A percentile compares a stretch with the other conserved stretches of the same genome.
Evolutionary conservation across 53 echinoderm and acorn worm genomes (phyloP).

Genomic region (Astropecten irregularis): DNA sequence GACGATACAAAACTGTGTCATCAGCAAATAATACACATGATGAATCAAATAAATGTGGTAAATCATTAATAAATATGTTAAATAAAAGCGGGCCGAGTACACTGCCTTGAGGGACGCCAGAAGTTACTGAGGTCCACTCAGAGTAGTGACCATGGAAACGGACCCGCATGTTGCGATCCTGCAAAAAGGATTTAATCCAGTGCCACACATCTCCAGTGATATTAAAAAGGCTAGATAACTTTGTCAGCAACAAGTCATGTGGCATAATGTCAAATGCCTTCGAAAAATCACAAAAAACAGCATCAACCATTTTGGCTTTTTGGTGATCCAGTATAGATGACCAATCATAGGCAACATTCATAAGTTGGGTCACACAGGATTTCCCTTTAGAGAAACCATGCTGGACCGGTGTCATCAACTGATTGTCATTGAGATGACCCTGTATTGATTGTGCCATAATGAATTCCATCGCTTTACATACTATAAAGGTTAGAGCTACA

Average conservation of each 20-base stretch:
- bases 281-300: conserved; percentile 52
- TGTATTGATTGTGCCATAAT: not conserved
- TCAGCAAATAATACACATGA: not conserved
- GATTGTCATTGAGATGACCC: conserved; percentile 18
- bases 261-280: conserved; percentile 66
- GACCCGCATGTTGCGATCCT: not conserved
- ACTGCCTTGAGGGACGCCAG: not conserved
- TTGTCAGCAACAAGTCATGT: conserved; percentile 47
- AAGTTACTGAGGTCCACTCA: not conserved
- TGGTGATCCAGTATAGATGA: conserved; percentile 28
- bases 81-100: not conserved
- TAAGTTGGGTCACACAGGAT: conserved; percentile 50
- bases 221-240: conserved; percentile 31
- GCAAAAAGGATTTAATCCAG: conserved; percentile 6
- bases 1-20: conserved; percentile 1
- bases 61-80: not conserved
- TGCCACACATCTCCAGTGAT: conserved; percentile 39
- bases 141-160: not conserved
- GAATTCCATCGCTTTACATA: not conserved
- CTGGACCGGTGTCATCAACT: conserved; percentile 17
- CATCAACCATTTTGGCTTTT: conserved; percentile 44
- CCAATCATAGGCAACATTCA: conserved; percentile 46
- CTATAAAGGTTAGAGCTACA: no score
- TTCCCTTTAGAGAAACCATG: conserved; percentile 41
- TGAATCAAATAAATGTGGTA: not conserved